Evolutionary conservation across 1,140 invertebrate species (phyloP).

Genomic region (Protaetia brevitarsis): DNA sequence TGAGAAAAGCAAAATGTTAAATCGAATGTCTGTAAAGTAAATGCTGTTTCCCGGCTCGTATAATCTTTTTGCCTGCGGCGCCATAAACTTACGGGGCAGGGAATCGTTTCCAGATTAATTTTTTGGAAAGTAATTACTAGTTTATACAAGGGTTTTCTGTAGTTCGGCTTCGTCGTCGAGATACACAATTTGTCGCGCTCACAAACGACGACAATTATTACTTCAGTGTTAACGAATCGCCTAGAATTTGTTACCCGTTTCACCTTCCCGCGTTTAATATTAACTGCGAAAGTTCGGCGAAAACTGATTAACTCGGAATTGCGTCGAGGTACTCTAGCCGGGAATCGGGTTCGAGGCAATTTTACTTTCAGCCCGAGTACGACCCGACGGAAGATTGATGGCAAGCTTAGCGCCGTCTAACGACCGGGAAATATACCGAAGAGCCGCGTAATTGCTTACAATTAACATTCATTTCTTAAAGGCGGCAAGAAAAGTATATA

Average conservation of each 20-base stretch:
- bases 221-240: not conserved
- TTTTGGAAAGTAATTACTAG: not conserved
- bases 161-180: too few relatives aligned
- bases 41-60: too few relatives aligned
- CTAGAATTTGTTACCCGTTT: not conserved
- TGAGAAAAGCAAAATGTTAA: too few relatives aligned
- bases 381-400: not conserved
- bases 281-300: slow-evolving; percentile 2
- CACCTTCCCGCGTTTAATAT: not conserved
- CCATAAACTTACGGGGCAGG: too few relatives aligned
- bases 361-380: not conserved
- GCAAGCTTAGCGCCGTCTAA: not conserved
- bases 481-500: not conserved
- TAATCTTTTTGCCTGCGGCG: too few relatives aligned
- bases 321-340: not conserved
- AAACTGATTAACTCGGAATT: slow-evolving; percentile 9
- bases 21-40: too few relatives aligned
- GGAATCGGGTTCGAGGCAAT: not conserved
- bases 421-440: not conserved
- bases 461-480: slow-evolving; percentile 4
- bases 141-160: not conserved
- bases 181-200: not conserved
- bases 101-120: not conserved
- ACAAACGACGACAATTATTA: not conserved
- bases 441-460: not conserved